These are phyloP conservation scores for Anodontia alba DNA, from an alignment of 2,888 invertebrate genomes.

Conservation along the genomic window DNA sequence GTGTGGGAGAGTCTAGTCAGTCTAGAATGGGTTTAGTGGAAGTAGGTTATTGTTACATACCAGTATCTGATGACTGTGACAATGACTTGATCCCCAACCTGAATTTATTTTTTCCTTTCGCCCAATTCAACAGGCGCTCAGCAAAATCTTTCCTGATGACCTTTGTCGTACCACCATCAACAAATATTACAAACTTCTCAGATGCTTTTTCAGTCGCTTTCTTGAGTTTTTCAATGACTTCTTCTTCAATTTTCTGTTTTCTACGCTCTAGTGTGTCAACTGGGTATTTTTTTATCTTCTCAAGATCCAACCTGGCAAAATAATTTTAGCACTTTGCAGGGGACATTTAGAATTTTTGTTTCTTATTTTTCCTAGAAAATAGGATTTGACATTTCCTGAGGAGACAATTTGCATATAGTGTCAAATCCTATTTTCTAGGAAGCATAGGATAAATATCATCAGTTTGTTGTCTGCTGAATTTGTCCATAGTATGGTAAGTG, in stretches of 20 bases:
- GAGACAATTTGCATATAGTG: too few relatives aligned
- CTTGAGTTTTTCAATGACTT: constrained; percentile 47
- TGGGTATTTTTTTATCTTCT: constrained; percentile 36
- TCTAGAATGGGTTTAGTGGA: too few relatives aligned
- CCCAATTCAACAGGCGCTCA: constrained; percentile 45
- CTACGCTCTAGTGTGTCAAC: constrained; percentile 42
- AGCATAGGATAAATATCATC: too few relatives aligned
- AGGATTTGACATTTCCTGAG: too few relatives aligned
- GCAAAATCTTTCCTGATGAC: constrained; percentile 55
- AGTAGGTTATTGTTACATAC: too few relatives aligned
- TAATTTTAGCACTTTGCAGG: too few relatives aligned
- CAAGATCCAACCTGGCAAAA: constrained; percentile 47
- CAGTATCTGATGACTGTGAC: neutral
- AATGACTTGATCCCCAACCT: constrained; percentile 15
- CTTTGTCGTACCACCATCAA: constrained; percentile 43
- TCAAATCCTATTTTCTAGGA: too few relatives aligned
- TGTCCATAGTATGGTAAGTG: too few relatives aligned
- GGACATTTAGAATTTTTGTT: too few relatives aligned
- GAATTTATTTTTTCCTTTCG: constrained; percentile 46
- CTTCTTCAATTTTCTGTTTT: constrained; percentile 37
- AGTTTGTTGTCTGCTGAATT: too few relatives aligned
- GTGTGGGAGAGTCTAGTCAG: too few relatives aligned
- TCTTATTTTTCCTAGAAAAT: too few relatives aligned
- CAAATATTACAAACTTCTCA: constrained; percentile 50
- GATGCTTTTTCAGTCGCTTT: constrained; percentile 28